A percentile compares a stretch with the other conserved stretches of the same genome.
Evolutionary conservation across 2,113 vertebrate genomes (phyloP).

Genomic region (Vulpes ferrilata): DNA sequence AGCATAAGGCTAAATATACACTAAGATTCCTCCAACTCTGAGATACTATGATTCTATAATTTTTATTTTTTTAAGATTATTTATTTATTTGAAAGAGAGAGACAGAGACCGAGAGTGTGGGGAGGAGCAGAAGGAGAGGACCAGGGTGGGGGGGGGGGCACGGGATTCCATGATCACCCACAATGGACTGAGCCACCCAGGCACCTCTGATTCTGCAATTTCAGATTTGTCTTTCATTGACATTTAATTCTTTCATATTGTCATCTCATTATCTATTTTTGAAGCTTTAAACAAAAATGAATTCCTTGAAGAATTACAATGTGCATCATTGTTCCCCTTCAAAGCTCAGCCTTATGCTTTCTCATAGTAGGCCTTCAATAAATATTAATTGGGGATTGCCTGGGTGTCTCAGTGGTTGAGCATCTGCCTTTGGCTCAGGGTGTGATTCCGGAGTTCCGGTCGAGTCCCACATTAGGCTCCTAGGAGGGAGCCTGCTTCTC

Average conservation of each 20-base stretch:
- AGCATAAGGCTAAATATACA: background rate
- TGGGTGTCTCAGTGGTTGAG: no score
- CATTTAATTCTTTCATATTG: background rate
- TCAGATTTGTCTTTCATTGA: background rate
- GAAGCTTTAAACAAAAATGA: background rate
- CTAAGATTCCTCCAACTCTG: background rate
- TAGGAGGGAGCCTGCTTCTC: no score
- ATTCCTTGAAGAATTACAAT: background rate
- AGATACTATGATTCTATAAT: background rate
- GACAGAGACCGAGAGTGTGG: background rate
- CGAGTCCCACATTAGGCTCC: no score
- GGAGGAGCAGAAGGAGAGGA: background rate
- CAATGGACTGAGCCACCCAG: background rate
- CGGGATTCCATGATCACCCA: background rate
- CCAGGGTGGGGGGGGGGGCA: no score
- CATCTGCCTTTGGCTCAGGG: no score
- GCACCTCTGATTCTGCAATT: background rate
- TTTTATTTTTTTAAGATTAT: background rate
- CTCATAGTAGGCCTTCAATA: background rate
- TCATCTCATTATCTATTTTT: conserved; percentile 1
- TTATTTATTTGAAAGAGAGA: no score
- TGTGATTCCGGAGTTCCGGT: no score
- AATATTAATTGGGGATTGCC: background rate
- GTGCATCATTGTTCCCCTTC: background rate
- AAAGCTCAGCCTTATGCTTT: background rate